Percentiles rank a stretch among this genome's conserved stretches.
phyloP scores from a whole-genome alignment of 2,888 invertebrate species.

The Cantharis flavilabris region DNA sequence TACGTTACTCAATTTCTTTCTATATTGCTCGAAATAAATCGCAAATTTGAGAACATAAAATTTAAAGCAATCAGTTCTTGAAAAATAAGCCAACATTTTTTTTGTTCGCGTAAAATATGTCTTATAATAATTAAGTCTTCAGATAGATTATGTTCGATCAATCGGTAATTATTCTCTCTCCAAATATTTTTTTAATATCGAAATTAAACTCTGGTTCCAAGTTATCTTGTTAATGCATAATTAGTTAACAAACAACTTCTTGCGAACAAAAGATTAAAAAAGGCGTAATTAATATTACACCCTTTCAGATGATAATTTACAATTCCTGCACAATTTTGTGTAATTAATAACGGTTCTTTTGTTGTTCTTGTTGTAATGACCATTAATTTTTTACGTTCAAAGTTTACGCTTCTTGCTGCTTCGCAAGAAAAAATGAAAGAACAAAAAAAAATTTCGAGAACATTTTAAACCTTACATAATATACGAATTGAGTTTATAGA shows the following conservation, averaged over 20 bases:
- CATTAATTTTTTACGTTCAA: conserved; percentile 6
- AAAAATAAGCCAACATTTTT: neutral
- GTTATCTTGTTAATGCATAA: neutral
- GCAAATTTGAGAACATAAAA: neutral
- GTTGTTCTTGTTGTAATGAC: conserved; percentile 13
- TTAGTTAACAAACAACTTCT: conserved; percentile 15
- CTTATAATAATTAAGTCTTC: neutral
- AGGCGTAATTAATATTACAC: conserved; percentile 22
- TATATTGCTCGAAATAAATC: neutral
- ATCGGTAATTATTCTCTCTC: neutral
- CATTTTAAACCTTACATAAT: neutral
- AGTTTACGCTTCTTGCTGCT: conserved; percentile 1
- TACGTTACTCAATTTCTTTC: neutral
- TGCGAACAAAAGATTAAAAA: conserved; percentile 7
- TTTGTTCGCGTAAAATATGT: neutral
- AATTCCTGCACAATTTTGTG: conserved; percentile 16
- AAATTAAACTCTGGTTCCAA: neutral
- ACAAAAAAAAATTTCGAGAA: neutral
- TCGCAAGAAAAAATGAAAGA: neutral
- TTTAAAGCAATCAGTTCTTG: neutral
- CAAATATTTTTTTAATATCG: neutral
- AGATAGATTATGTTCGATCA: neutral
- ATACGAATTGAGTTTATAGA: neutral
- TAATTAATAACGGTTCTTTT: conserved; percentile 20
- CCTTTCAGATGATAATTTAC: conserved; percentile 7